Evolutionary conservation across 2,113 vertebrate species (phyloP).

Genomic region (Raja brachyura): DNA sequence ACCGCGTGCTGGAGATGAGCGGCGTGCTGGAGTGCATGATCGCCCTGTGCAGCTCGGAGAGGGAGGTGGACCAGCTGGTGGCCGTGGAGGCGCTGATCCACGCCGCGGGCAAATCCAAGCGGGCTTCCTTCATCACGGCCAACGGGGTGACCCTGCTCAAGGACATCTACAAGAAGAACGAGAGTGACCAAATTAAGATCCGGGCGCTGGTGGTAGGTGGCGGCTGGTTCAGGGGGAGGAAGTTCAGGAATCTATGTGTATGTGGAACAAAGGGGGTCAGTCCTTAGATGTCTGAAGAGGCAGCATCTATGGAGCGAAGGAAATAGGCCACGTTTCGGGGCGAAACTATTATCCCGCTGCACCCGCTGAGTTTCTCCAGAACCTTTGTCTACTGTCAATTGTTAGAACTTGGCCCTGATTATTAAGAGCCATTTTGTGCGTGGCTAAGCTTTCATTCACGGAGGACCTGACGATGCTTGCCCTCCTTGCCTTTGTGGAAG

Average conservation of each 20-base stretch:
- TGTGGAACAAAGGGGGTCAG: too few species aligned
- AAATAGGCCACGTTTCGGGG: too few species aligned
- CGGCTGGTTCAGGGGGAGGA: not conserved
- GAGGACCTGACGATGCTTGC: too few species aligned
- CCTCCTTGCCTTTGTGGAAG: too few species aligned
- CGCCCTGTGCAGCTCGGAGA: constrained; percentile 74
- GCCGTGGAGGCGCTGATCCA: constrained; percentile 92
- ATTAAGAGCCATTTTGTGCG: too few species aligned
- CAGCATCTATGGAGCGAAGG: too few species aligned
- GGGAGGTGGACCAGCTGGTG: constrained; percentile 80
- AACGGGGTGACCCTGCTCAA: constrained; percentile 87
- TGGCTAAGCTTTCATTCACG: too few species aligned
- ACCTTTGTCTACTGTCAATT: too few species aligned
- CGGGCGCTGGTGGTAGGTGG: constrained; percentile 83
- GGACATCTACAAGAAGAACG: constrained; percentile 90
- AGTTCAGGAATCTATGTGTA: not conserved
- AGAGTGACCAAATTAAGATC: constrained; percentile 87
- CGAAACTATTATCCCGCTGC: too few species aligned
- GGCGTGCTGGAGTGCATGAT: constrained; percentile 88
- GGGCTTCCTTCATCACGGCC: constrained; percentile 88
- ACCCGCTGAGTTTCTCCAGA: too few species aligned
- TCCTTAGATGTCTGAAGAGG: too few species aligned
- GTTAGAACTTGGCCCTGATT: too few species aligned
- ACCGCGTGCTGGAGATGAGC: constrained; percentile 78
- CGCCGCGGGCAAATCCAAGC: constrained; percentile 86